phyloP scores from a whole-genome alignment of 2,797 vertebrate species.

The Darevskia nairensis region DNA sequence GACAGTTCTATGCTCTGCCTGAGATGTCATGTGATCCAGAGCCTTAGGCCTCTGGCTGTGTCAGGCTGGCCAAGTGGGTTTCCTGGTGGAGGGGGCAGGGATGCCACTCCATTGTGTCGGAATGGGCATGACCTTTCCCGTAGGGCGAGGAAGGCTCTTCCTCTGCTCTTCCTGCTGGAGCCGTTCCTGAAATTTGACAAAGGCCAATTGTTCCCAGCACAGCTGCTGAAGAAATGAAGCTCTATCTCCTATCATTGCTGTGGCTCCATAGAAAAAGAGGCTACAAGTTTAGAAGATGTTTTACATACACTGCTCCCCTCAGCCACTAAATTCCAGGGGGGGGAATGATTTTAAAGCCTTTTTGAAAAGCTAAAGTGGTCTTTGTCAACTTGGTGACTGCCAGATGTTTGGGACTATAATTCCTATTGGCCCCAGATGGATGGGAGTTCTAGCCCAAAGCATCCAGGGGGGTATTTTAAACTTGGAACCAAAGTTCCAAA shows the following conservation, averaged over 20 bases:
- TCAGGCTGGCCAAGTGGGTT: not conserved
- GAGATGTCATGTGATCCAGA: too few relatives aligned
- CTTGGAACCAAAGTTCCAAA: too few relatives aligned
- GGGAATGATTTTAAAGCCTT: not conserved
- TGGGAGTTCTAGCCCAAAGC: too few relatives aligned
- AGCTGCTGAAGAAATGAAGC: not conserved
- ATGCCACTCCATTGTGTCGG: not conserved
- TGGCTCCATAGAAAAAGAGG: too few relatives aligned
- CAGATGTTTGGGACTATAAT: too few relatives aligned
- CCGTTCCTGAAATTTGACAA: not conserved
- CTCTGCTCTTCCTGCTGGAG: not conserved
- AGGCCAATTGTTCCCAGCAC: not conserved
- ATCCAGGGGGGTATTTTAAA: too few relatives aligned
- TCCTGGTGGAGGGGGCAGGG: not conserved
- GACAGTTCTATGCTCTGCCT: too few relatives aligned
- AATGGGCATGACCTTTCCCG: conserved; percentile 4
- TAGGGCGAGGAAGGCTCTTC: not conserved
- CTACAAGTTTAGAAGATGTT: not conserved
- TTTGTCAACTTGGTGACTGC: too few relatives aligned
- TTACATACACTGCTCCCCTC: not conserved
- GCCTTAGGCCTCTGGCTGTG: too few relatives aligned
- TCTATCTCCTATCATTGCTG: not conserved
- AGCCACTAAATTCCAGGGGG: not conserved
- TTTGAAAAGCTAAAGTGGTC: too few relatives aligned
- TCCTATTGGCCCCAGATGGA: too few relatives aligned